These are phyloP conservation scores for Eudemis profundana DNA, from an alignment of 2,888 invertebrate species.

Conservation along the genomic window DNA sequence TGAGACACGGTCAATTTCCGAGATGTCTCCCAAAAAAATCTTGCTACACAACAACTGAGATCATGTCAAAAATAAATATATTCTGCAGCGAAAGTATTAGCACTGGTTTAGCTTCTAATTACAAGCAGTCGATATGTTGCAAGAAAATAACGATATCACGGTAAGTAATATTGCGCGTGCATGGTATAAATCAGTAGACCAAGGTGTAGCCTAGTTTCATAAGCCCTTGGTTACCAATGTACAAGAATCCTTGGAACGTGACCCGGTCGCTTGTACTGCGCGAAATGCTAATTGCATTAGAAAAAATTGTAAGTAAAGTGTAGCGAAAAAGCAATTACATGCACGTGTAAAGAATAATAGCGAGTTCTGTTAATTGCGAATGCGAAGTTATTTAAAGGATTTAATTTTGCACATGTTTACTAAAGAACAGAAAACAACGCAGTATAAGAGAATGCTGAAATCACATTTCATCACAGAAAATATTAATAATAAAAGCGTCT, in stretches of 20 bases:
- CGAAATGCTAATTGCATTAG: conserved; percentile 20
- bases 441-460: no score
- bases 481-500: neutral
- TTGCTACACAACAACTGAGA: no score
- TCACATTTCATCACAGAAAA: neutral
- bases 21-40: no score
- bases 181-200: neutral
- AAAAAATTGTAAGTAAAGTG: neutral
- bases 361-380: no score
- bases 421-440: neutral
- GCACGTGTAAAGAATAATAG: neutral
- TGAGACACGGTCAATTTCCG: no score
- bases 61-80: neutral
- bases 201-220: conserved; percentile 1
- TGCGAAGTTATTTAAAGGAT: neutral
- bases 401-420: neutral
- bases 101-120: no score
- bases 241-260: conserved; percentile 16
- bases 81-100: neutral
- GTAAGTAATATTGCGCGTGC: neutral
- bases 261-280: conserved; percentile 1
- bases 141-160: neutral
- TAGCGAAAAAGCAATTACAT: neutral
- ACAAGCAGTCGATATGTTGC: no score
- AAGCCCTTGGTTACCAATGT: neutral